Evolutionary conservation across 2,113 vertebrate species (phyloP), one percentile per base, ranked within the genome.

Genomic region (Geococcyx californianus): DNA sequence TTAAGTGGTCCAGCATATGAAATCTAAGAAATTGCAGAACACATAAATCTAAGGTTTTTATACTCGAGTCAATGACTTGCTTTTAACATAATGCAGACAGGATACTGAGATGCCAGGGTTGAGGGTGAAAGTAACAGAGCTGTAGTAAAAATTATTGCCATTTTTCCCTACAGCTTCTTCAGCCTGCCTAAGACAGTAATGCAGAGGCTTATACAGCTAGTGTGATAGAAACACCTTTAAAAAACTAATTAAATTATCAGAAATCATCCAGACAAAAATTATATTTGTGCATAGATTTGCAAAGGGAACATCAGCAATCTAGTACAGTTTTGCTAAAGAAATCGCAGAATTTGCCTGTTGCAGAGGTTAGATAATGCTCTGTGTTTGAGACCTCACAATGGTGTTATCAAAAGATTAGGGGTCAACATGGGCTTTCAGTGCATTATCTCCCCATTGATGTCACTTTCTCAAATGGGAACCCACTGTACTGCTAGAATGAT

Each of bases 11-110:
- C 69, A 93, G 45, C 40, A 60, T 60, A 96, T 78, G 87, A 96
- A 97, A 96, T 94, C 62, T 75, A 96, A 97, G 87, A 95, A 95
- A 95, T 95, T 94, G 38, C 15, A 91, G 56, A 80, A 87, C 38
- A 73, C 70, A 89, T 94, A 92, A 92, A 96, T 97, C 96, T 89
- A 69, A 91, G 74, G 42, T 11, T 86, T 98, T 97, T 96, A 89
- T 89, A 80, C 40, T 88, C 84, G 74, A 59, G 24, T 92, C 80
- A 95, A 38, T 94, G 36, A 90, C 42, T 96, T 93, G 36, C 36
- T 93, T 97, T 91, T 95, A 96, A 89, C 56, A 88, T 95, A 96
- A 94, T 82, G 51, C 59, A 89, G 64, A 34, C 47, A 95, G 67
- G 49, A 94, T 88, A 92, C 68, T 84, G 68, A 93, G 62, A 34